Evolutionary conservation across 2,888 invertebrate species (phyloP).

Genomic region (Scotopteryx bipunctaria): DNA sequence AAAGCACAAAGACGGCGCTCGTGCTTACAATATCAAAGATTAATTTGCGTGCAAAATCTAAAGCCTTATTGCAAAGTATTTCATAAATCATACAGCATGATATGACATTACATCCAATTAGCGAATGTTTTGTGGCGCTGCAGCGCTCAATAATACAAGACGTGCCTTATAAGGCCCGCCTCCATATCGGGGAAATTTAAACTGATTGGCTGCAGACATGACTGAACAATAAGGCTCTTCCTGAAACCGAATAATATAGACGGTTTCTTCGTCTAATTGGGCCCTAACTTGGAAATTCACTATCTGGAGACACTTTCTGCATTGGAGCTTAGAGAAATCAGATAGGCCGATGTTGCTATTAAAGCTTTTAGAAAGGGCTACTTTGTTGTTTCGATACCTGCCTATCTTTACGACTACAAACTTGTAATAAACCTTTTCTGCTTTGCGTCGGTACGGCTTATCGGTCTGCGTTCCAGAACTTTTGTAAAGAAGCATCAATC

Average conservation of each 20-base stretch:
- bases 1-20: slow-evolving; percentile 17
- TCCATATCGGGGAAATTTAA: slow-evolving; percentile 75
- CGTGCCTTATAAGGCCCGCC: slow-evolving; percentile 54
- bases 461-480: slow-evolving; percentile 20
- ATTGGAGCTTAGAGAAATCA: slow-evolving; percentile 33
- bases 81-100: slow-evolving; percentile 62
- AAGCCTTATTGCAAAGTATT: slow-evolving; percentile 25
- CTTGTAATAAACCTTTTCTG: background rate
- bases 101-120: slow-evolving; percentile 74
- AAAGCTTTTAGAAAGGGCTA: slow-evolving; percentile 8
- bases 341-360: slow-evolving; percentile 23
- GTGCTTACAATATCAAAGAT: slow-evolving; percentile 23
- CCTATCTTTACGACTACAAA: background rate
- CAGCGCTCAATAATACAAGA: slow-evolving; percentile 56
- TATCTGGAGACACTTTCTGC: slow-evolving; percentile 43
- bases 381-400: slow-evolving; percentile 9
- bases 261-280: slow-evolving; percentile 66
- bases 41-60: slow-evolving; percentile 28
- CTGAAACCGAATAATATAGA: slow-evolving; percentile 56
- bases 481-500: slow-evolving; percentile 36
- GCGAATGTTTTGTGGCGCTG: slow-evolving; percentile 58
- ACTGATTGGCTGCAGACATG: slow-evolving; percentile 70
- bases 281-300: slow-evolving; percentile 63
- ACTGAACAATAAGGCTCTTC: slow-evolving; percentile 69
- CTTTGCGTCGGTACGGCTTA: slow-evolving; percentile 5